Conservation (phyloP, 2,797 vertebrate genomes). For the Dallia pectoralis region DNA sequence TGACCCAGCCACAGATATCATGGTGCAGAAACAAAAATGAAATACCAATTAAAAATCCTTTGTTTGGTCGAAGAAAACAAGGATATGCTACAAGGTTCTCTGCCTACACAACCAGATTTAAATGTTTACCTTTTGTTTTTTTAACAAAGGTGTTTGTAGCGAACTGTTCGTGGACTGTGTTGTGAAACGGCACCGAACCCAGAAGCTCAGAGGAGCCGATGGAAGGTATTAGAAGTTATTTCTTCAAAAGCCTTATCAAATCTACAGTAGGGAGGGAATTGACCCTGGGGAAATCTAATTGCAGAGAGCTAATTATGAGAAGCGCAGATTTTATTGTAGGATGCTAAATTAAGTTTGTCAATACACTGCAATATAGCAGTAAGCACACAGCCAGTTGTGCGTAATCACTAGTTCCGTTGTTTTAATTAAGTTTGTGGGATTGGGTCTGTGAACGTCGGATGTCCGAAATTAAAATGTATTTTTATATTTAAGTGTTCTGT, state of each 20-base stretch:
- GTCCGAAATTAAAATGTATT: neutral
- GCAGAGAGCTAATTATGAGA: neutral
- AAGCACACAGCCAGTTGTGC: neutral
- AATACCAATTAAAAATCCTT: neutral
- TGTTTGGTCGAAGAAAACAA: neutral
- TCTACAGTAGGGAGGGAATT: neutral
- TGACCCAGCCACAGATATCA: neutral
- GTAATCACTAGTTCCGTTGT: neutral
- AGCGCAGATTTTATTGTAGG: neutral
- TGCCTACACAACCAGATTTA: neutral
- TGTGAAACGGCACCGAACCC: neutral
- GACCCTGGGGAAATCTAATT: neutral
- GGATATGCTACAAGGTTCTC: neutral
- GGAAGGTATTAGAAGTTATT: neutral
- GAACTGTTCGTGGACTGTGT: neutral
- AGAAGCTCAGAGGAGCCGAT: neutral
- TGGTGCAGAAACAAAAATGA: neutral
- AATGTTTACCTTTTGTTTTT: neutral
- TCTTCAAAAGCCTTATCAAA: neutral
- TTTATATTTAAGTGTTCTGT: neutral
- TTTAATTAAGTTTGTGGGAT: neutral
- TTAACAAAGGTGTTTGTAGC: neutral
- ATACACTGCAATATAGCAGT: neutral
- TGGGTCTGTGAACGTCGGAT: neutral
- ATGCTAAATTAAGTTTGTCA: neutral